Evolutionary conservation across 2,113 vertebrate genomes (phyloP).

Genomic region (Athene noctua): DNA sequence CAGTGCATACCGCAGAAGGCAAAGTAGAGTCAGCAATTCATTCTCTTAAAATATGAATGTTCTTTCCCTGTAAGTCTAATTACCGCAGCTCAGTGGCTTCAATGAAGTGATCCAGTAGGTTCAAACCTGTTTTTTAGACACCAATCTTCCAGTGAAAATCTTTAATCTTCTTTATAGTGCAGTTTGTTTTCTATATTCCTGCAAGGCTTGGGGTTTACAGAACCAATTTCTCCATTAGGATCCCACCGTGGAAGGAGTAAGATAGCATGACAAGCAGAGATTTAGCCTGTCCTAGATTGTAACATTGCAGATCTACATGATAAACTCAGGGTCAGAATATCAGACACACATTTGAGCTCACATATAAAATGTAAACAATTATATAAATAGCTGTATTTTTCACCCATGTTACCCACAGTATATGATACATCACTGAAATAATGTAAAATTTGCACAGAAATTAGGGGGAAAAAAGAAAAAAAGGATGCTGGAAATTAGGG

Average conservation of each 20-base stretch:
- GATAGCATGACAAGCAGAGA: not conserved
- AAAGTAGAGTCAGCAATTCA: not conserved
- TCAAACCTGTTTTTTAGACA: not conserved
- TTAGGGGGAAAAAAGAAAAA: fast-evolving
- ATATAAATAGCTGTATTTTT: not conserved
- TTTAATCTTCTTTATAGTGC: constrained; percentile 2
- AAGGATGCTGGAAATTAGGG: not conserved
- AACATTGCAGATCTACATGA: not conserved
- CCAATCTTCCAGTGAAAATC: not conserved
- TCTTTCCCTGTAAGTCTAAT: not conserved
- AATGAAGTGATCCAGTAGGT: constrained; percentile 14
- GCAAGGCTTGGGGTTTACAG: not conserved
- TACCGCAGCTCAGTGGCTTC: not conserved
- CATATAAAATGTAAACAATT: not conserved
- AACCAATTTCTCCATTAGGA: not conserved
- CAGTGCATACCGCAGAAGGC: not conserved
- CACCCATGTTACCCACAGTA: not conserved
- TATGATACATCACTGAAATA: not conserved
- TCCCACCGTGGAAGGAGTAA: not conserved
- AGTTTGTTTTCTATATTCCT: not conserved
- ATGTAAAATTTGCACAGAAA: not conserved
- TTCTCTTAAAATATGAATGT: not conserved
- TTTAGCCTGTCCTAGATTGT: not conserved
- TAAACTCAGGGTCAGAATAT: not conserved
- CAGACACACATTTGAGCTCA: not conserved